These are phyloP conservation scores for Myoxocephalus aenaeus DNA, from an alignment of 2,797 vertebrate genomes.

Conservation along the genomic window DNA sequence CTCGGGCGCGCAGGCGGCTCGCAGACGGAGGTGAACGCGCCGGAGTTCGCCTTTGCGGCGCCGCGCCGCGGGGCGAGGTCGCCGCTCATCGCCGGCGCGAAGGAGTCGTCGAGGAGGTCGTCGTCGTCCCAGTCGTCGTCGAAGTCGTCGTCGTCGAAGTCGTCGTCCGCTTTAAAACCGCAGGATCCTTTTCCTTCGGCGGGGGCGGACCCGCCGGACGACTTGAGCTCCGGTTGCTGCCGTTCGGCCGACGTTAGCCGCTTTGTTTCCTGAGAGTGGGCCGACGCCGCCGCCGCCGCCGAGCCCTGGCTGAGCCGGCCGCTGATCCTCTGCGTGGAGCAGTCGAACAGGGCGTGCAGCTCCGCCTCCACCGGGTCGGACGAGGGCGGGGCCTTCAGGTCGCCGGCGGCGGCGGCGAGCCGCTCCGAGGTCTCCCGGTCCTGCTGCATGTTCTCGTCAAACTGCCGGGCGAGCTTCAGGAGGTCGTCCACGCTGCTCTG, in stretches of 20 bases:
- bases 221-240: slow-evolving; percentile 16
- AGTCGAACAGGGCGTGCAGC: slow-evolving; percentile 93
- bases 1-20: slow-evolving; percentile 34
- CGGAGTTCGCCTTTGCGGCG: slow-evolving; percentile 30
- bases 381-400: slow-evolving; percentile 60
- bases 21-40: slow-evolving; percentile 26
- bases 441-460: slow-evolving; percentile 93
- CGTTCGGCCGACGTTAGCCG: slow-evolving; percentile 1
- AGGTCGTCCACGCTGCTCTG: slow-evolving; percentile 91
- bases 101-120: slow-evolving; percentile 89
- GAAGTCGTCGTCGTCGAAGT: slow-evolving; percentile 78
- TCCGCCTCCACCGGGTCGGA: slow-evolving; percentile 86
- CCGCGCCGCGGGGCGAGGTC: slow-evolving; percentile 74
- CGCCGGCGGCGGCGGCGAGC: slow-evolving; percentile 39
- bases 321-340: slow-evolving; percentile 89
- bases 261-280: slow-evolving; percentile 65
- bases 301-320: slow-evolving; percentile 87
- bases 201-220: slow-evolving; percentile 11
- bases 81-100: slow-evolving; percentile 86
- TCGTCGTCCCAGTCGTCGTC: slow-evolving; percentile 91
- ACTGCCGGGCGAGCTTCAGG: slow-evolving; percentile 93
- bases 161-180: slow-evolving; percentile 10
- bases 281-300: slow-evolving; percentile 44
- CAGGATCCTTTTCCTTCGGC: slow-evolving; percentile 21
- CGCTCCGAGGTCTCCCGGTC: slow-evolving; percentile 83